Evolutionary conservation across 2,888 invertebrate genomes (phyloP), one percentile per base, ranked within the genome.

Genomic region (Stenodera caucasica): DNA sequence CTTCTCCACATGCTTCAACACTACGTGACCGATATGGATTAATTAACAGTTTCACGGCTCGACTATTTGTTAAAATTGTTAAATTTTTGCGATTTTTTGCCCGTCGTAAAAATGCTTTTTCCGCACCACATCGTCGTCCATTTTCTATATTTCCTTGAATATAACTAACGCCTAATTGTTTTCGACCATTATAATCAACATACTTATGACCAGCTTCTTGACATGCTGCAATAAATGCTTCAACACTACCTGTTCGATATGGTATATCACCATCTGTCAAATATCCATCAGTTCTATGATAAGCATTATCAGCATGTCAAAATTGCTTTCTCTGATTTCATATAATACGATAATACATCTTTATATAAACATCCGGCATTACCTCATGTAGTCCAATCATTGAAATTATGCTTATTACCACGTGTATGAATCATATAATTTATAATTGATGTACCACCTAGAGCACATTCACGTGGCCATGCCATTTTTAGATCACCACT

Each of bases 331-430:
- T n/a, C n/a, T n/a, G n/a, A n/a, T n/a, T n/a, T n/a, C n/a, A n/a
- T n/a, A n/a, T 6, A 81, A 64, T 80, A 80, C 0, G 78, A 83
- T 7, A 85, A 72, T 0, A 85, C 80, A 2, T 79, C 79, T 49
- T 77, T 65, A 70, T 77, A 81, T 3, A 75, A 72, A 86, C 87
- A 87, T 2, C 86, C 86, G 4, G 79, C 77, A 64, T 84, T 84
- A 7, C 85, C 86, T 55, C 81, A 72, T 6, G 73, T 76, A 45
- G 81, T 83, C 87, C 87, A 93, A 35, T 83, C 80, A 72, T 93
- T 88, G 80, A 90, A 93, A 73, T 93, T 91, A 7, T 82, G 79
- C 1, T 84, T 84, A 72, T 87, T 84, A 0, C 87, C 87, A 53
- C 87, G 77, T 1, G 84, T 81, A 74, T 86, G 85, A 69, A 84